These are phyloP conservation scores for Eunapius fragilis DNA, from an alignment of 37 sponge, comb jelly and placozoan species.

Conservation along the genomic window DNA sequence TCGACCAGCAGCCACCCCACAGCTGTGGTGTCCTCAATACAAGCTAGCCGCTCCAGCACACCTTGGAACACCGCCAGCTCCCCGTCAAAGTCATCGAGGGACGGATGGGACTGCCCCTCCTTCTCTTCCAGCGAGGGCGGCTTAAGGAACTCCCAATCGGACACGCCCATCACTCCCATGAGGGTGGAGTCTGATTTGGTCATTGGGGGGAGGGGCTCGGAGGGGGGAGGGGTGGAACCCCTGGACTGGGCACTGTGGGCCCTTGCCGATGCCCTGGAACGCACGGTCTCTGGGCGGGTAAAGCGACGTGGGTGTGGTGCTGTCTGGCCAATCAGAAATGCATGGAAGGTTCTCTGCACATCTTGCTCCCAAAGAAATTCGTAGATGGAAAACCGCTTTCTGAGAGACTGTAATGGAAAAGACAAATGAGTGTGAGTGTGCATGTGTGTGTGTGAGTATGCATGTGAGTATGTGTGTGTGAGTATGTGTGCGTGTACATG, in stretches of 20 bases:
- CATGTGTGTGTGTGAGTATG: background rate
- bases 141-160: constrained; percentile 79
- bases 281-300: constrained; percentile 70
- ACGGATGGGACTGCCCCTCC: constrained; percentile 22
- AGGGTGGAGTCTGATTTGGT: constrained; percentile 16
- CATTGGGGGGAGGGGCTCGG: background rate
- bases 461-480: constrained; percentile 3
- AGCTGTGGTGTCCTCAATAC: constrained; percentile 18
- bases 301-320: constrained; percentile 38
- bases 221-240: constrained; percentile 4
- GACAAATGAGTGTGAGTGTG: background rate
- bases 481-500: background rate
- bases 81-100: constrained; percentile 83
- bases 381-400: constrained; percentile 62
- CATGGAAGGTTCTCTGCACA: constrained; percentile 60
- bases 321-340: constrained; percentile 67
- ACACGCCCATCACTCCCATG: constrained; percentile 47
- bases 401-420: constrained; percentile 33
- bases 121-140: constrained; percentile 16
- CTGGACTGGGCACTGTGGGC: constrained; percentile 37
- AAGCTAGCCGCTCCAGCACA: constrained; percentile 49
- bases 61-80: constrained; percentile 81
- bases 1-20: constrained; percentile 87
- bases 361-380: constrained; percentile 85
- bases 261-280: constrained; percentile 46